Conservation (phyloP, 2,113 vertebrate species). For the Ameiurus melas region DNA sequence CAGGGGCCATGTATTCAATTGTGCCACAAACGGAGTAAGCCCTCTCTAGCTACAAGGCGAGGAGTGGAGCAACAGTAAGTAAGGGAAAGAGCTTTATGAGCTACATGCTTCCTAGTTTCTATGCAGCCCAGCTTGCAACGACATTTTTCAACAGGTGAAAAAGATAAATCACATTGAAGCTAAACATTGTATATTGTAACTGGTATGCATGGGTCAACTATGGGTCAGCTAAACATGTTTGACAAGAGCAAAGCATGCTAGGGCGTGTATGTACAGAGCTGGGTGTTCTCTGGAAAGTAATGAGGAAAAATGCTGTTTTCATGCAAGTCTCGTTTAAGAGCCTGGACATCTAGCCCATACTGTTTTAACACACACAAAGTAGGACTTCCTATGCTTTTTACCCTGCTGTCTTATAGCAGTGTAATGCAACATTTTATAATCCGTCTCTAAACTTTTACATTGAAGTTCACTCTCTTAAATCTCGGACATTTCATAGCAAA, state of each 20-base stretch:
- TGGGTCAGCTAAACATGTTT: slow-evolving; percentile 12
- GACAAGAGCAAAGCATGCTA: slow-evolving; percentile 1
- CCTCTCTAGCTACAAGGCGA: slow-evolving; percentile 78
- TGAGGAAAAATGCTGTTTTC: slow-evolving; percentile 11
- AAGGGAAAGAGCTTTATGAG: background rate
- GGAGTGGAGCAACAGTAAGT: background rate
- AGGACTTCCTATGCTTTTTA: slow-evolving; percentile 6
- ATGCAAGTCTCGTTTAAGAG: background rate
- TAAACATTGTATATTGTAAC: slow-evolving; percentile 5
- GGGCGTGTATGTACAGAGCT: background rate
- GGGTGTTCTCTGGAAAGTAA: slow-evolving; percentile 42
- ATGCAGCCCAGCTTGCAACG: background rate
- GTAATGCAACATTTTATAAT: background rate
- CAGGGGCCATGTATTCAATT: slow-evolving; percentile 98
- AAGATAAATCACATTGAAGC: slow-evolving; percentile 6
- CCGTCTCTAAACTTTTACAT: background rate
- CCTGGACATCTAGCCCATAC: background rate
- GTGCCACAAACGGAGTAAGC: slow-evolving; percentile 97
- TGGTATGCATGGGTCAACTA: background rate
- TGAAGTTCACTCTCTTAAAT: background rate
- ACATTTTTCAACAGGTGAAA: background rate
- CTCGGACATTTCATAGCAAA: background rate
- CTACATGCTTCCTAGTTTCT: background rate
- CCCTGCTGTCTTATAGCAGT: background rate
- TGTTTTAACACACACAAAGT: background rate